phyloP scores from a whole-genome alignment of 1,140 invertebrate genomes.

The Brachionus manjavacas region DNA sequence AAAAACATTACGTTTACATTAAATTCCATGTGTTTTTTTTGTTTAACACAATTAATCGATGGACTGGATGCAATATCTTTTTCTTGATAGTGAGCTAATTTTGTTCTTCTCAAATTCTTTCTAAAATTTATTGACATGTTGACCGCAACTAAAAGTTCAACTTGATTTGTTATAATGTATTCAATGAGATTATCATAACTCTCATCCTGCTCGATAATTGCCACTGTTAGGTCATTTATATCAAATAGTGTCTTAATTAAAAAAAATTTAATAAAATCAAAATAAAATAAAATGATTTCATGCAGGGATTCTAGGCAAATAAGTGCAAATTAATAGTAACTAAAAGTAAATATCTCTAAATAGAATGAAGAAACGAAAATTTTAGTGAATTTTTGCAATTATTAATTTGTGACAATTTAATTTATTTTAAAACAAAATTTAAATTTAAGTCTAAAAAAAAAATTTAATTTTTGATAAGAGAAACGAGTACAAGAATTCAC shows the following conservation, averaged over 20 bases:
- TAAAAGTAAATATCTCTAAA: too few relatives aligned
- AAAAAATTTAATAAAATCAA: too few relatives aligned
- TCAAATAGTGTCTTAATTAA: neutral
- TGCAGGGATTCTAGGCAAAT: too few relatives aligned
- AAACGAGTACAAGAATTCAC: too few relatives aligned
- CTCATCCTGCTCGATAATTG: neutral
- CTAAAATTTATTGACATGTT: neutral
- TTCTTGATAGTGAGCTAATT: conserved; percentile 6
- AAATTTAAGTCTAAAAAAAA: neutral
- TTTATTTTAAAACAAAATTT: too few relatives aligned
- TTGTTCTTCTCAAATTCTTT: neutral
- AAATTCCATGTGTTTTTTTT: neutral
- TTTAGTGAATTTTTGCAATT: too few relatives aligned
- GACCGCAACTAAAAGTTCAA: neutral
- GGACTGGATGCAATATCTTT: neutral
- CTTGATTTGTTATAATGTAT: neutral
- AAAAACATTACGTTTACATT: neutral
- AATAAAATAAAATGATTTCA: too few relatives aligned
- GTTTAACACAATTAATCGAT: neutral
- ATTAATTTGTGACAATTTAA: too few relatives aligned
- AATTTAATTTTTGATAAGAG: too few relatives aligned
- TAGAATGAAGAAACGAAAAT: too few relatives aligned
- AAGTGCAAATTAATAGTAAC: too few relatives aligned
- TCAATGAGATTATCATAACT: conserved; percentile 9
- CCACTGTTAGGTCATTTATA: conserved; percentile 4